Evolutionary conservation across 1,140 invertebrate genomes (phyloP).

Genomic region (Agraylea sexmaculata): DNA sequence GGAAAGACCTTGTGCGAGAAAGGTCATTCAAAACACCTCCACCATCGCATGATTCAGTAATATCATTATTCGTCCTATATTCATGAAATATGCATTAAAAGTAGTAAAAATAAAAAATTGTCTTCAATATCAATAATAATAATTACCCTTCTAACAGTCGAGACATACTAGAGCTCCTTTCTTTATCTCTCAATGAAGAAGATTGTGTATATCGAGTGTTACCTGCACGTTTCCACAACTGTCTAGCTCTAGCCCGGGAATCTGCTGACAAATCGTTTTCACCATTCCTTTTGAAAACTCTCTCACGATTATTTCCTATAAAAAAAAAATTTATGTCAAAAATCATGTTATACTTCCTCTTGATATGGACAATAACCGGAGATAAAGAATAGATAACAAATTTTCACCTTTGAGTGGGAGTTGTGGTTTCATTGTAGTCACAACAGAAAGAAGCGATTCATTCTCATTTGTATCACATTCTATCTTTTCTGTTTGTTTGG

Average conservation of each 20-base stretch:
- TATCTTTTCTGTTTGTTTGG: too few species aligned
- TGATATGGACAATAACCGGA: too few species aligned
- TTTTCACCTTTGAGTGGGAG: too few species aligned
- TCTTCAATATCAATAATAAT: slow-evolving; percentile 1
- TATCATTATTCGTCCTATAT: slow-evolving; percentile 15
- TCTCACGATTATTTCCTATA: slow-evolving; percentile 43
- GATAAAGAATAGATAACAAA: too few species aligned
- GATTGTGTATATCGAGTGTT: slow-evolving; percentile 28
- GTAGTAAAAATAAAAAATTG: slow-evolving; percentile 8
- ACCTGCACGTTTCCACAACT: slow-evolving; percentile 32
- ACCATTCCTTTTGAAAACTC: slow-evolving; percentile 56
- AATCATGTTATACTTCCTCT: too few species aligned
- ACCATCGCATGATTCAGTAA: slow-evolving; percentile 19
- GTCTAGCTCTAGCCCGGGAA: slow-evolving; percentile 30
- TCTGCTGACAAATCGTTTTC: slow-evolving; percentile 33
- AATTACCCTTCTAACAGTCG: slow-evolving; percentile 63
- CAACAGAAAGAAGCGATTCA: too few species aligned
- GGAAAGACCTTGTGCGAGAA: slow-evolving; percentile 76
- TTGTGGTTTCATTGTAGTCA: too few species aligned
- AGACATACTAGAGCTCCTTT: slow-evolving; percentile 75
- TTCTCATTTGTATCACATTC: too few species aligned
- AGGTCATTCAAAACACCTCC: slow-evolving; percentile 52
- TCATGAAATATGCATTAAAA: slow-evolving; percentile 7
- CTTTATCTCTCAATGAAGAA: slow-evolving; percentile 49
- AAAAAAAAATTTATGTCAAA: too few species aligned